Evolutionary conservation across 2,113 vertebrate species (phyloP).

Genomic region (Corythaixoides concolor): DNA sequence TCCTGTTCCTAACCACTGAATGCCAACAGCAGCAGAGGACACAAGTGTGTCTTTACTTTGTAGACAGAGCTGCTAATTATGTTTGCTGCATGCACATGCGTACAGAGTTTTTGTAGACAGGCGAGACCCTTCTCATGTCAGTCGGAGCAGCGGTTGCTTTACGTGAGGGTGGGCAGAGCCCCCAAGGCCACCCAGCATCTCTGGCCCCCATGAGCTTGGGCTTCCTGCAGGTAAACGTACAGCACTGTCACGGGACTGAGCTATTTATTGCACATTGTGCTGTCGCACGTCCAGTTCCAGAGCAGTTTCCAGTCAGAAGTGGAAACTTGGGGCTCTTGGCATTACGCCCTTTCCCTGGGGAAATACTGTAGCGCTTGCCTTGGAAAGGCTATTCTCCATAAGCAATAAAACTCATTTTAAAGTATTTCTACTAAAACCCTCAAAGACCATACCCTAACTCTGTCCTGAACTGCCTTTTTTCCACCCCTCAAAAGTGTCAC

Average conservation of each 20-base stretch:
- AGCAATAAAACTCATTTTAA: not conserved
- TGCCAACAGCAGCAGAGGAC: not conserved
- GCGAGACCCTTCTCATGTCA: not conserved
- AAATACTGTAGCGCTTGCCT: not conserved
- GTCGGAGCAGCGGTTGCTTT: not conserved
- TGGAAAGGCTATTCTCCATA: not conserved
- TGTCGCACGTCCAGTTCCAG: not conserved
- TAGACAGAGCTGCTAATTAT: not conserved
- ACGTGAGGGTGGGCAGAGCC: not conserved
- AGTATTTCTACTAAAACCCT: not conserved
- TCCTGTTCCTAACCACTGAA: not conserved
- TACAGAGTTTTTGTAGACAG: not conserved
- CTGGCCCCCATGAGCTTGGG: not conserved
- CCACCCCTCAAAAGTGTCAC: not conserved
- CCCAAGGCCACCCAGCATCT: not conserved
- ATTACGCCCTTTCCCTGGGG: not conserved
- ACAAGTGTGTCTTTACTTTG: not conserved
- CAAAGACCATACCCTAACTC: not conserved
- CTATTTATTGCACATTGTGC: not conserved
- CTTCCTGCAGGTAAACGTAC: not conserved
- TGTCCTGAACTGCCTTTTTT: not conserved
- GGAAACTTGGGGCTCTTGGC: not conserved
- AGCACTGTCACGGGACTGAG: not conserved
- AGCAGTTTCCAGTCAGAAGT: not conserved
- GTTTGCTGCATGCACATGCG: fast-evolving